These are phyloP conservation scores for Myocastor coypus DNA, from an alignment of 2,113 vertebrate species.

Conservation along the genomic window DNA sequence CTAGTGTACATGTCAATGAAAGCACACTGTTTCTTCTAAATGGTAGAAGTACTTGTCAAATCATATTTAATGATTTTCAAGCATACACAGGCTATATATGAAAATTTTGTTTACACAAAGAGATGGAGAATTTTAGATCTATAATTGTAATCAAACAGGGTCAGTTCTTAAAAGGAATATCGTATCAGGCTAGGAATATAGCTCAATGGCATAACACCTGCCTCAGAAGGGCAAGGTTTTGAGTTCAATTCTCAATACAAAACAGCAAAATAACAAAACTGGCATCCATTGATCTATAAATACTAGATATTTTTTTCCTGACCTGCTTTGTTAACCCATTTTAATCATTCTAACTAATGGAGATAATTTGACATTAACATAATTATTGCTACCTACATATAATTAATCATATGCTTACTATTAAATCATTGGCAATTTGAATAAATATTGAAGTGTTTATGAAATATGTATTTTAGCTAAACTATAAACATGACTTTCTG, in stretches of 20 bases:
- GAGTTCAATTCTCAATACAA: too few relatives aligned
- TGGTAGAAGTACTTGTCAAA: background rate
- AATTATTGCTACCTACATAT: background rate
- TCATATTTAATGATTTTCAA: slow-evolving; percentile 4
- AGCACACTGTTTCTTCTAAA: background rate
- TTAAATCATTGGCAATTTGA: background rate
- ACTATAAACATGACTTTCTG: background rate
- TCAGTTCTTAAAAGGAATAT: background rate
- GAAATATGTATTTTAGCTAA: background rate
- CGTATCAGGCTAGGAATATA: too few relatives aligned
- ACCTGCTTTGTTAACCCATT: background rate
- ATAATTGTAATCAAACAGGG: background rate
- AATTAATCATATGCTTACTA: background rate
- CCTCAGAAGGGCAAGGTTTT: too few relatives aligned
- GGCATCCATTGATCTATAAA: background rate
- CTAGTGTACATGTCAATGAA: background rate
- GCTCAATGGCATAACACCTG: too few relatives aligned
- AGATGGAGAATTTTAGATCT: background rate
- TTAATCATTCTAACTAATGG: background rate
- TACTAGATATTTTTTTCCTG: background rate
- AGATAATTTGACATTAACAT: background rate
- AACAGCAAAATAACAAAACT: too few relatives aligned
- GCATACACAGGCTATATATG: background rate
- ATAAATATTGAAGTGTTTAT: background rate
- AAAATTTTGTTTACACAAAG: background rate